These are phyloP conservation scores for Lumbricus terrestris DNA, from an alignment of 2,888 invertebrate species.

Conservation along the genomic window DNA sequence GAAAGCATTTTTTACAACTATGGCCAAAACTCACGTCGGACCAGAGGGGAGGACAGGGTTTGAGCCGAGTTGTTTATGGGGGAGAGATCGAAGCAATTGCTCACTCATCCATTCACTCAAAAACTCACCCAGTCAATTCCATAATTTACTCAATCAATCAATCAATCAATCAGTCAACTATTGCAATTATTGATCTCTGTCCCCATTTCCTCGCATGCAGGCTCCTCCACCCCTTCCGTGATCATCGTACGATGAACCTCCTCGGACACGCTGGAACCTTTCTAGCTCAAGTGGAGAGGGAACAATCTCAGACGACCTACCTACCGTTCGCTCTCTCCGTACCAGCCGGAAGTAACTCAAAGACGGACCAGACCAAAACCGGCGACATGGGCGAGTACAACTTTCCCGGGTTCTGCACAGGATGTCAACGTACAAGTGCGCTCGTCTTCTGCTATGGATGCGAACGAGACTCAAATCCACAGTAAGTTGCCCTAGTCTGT, in stretches of 20 bases:
- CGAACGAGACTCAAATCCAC: constrained; percentile 45
- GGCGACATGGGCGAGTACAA: constrained; percentile 33
- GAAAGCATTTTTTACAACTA: too few species aligned
- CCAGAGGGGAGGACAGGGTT: too few species aligned
- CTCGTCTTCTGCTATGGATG: constrained; percentile 51
- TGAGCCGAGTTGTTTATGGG: too few species aligned
- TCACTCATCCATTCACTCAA: background rate
- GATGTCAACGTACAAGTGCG: constrained; percentile 41
- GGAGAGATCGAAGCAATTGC: too few species aligned
- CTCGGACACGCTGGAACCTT: background rate
- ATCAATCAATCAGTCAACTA: background rate
- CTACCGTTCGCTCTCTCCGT: background rate
- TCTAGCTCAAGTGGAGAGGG: background rate
- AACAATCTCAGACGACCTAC: background rate
- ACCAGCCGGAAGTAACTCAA: background rate
- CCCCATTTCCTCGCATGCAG: background rate
- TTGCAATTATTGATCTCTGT: background rate
- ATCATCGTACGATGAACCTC: background rate
- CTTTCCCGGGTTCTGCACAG: constrained; percentile 50
- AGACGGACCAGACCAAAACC: background rate
- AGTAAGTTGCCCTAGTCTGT: constrained; percentile 41
- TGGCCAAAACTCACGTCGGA: too few species aligned
- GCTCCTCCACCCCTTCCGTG: background rate
- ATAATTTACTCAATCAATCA: background rate
- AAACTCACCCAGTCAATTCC: background rate